Evolutionary conservation across 2,113 vertebrate species (phyloP).

Genomic region (Sinocyclocheilus anophthalmus): DNA sequence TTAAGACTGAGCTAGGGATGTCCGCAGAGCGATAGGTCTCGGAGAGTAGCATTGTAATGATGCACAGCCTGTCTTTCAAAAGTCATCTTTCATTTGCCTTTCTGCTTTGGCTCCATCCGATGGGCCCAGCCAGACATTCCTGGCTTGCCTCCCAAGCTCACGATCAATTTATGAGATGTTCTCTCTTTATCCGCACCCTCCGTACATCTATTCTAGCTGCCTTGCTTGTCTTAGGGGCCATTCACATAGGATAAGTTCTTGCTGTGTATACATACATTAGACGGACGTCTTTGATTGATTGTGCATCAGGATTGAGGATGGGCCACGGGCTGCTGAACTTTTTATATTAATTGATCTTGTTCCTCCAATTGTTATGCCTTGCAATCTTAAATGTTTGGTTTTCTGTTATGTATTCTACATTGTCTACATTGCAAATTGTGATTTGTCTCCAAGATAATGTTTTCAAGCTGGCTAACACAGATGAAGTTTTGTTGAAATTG

Average conservation of each 20-base stretch:
- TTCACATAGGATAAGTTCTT: not conserved
- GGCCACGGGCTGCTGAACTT: not conserved
- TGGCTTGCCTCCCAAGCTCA: constrained; percentile 56
- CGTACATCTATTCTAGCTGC: constrained; percentile 20
- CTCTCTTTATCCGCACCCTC: constrained; percentile 11
- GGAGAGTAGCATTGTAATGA: constrained; percentile 41
- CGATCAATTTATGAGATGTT: constrained; percentile 62
- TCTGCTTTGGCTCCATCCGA: constrained; percentile 47
- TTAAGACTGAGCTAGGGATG: constrained; percentile 35
- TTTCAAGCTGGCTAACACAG: not conserved
- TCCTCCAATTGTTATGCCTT: not conserved
- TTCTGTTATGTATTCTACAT: not conserved
- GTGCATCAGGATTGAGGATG: not conserved
- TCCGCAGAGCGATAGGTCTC: not conserved
- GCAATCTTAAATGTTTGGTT: not conserved
- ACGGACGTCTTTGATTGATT: not conserved
- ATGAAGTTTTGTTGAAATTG: not conserved
- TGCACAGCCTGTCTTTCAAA: constrained; percentile 39
- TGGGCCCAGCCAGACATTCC: constrained; percentile 52
- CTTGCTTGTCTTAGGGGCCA: not conserved
- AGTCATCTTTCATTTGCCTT: constrained; percentile 64
- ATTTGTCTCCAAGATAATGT: not conserved
- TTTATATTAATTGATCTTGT: not conserved
- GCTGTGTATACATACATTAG: not conserved
- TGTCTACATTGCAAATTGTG: not conserved